Evolutionary conservation across 2,113 vertebrate genomes (phyloP), one percentile per base, ranked within the genome.

Genomic region (Polypterus bichir): DNA sequence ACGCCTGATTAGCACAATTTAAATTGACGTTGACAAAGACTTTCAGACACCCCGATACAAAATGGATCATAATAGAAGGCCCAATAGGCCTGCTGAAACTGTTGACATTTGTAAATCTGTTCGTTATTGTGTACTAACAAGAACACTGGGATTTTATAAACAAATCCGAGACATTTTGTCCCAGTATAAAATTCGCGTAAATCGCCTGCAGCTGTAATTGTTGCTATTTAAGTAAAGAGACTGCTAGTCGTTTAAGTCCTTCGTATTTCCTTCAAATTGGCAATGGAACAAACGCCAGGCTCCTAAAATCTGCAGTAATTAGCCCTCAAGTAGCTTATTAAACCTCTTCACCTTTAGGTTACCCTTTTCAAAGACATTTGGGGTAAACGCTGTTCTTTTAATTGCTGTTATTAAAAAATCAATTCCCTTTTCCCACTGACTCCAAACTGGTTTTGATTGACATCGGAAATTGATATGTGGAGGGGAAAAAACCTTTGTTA

Each of bases 351-450:
- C 82, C 85, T 84, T 80, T 69, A 65, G 79, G 73, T 76, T 79
- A 74, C 73, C 77, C 78, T 68, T 68, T 74, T 79, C 77, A 70
- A 78, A 75, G 73, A 73, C 74, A 66, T 77, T 82, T 77, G 67
- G 70, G 73, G 70, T 71, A 72, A 83, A 80, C 69, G 74, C 60
- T 78, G 71, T 70, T 71, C 76, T 74, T 81, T 86, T 88, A 90
- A 90, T 89, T 88, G 86, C 81, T 73, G 86, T 80, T 76, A 86
- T 88, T 88, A 87, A 84, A 83, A 85, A 87, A 86, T 86, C 86
- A 83, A 81, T 74, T 76, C 80, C 74, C 70, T 66, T 74, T 71
- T 70, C 78, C 66, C 47, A 49, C 61, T 65, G 78, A 76, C 77
- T 69, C 73, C 67, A 61, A 71, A 73, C 76, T 73, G 70, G 59